A percentile compares a stretch with the other conserved stretches of the same genome.
These are phyloP conservation scores for Anas platyrhynchos DNA, from an alignment of 2,113 vertebrate genomes.

Conservation along the genomic window DNA sequence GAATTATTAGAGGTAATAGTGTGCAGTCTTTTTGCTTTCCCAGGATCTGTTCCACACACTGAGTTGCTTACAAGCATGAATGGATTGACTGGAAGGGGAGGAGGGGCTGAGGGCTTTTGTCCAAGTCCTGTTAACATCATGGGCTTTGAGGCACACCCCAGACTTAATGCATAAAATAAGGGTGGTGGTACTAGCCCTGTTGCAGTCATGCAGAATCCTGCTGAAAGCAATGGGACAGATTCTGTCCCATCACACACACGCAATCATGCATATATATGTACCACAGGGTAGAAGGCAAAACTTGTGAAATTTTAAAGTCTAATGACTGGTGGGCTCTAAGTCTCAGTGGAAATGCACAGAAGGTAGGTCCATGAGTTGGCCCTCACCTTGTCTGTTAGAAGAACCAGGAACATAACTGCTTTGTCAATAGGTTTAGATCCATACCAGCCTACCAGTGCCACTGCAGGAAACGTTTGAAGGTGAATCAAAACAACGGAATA, in stretches of 20 bases:
- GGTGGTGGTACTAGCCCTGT: neutral
- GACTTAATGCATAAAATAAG: neutral
- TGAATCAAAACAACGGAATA: no score
- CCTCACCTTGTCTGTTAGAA: neutral
- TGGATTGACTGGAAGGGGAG: neutral
- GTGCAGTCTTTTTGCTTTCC: neutral
- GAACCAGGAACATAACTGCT: neutral
- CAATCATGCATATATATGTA: neutral
- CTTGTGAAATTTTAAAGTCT: neutral
- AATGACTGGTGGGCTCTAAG: neutral
- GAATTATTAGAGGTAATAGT: neutral
- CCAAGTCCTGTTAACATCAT: neutral
- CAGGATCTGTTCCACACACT: neutral
- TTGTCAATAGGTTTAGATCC: neutral
- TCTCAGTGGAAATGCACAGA: neutral
- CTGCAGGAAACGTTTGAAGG: neutral
- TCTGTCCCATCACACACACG: neutral
- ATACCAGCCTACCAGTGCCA: fast-evolving
- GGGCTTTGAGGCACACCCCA: neutral
- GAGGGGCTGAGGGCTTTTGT: neutral
- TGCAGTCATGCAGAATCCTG: neutral
- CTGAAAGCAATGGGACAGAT: neutral
- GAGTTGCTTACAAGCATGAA: neutral
- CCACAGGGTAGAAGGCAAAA: neutral
- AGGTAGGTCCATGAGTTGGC: neutral